Percentiles rank a stretch among this genome's conserved stretches.
Conservation (phyloP, 1,140 invertebrate genomes). For the Pararge aegeria region DNA sequence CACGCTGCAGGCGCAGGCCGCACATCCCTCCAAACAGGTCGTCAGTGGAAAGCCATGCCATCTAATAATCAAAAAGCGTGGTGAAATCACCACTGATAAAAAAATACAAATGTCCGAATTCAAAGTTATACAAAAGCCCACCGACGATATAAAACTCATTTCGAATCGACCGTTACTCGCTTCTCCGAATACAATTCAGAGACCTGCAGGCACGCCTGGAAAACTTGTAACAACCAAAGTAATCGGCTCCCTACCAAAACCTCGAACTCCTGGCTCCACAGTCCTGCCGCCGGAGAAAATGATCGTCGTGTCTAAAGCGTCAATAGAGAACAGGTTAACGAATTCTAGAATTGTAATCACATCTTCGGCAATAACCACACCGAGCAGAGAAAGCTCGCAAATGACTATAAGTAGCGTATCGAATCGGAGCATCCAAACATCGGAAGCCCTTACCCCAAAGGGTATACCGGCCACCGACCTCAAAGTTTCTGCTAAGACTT, state of each 20-base stretch:
- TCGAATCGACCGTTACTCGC: conserved; percentile 69
- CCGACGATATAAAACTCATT: conserved; percentile 66
- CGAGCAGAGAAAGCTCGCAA: conserved; percentile 45
- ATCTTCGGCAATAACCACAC: conserved; percentile 51
- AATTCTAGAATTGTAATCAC: conserved; percentile 68
- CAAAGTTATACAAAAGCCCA: conserved; percentile 70
- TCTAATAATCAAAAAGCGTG: conserved; percentile 68
- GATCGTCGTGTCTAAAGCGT: conserved; percentile 72
- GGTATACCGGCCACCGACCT: conserved; percentile 74
- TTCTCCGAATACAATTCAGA: conserved; percentile 56
- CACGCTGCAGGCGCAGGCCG: conserved; percentile 45
- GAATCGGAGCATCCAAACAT: conserved; percentile 34
- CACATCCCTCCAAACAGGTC: conserved; percentile 46
- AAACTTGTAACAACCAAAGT: conserved; percentile 75
- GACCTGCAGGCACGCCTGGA: conserved; percentile 53
- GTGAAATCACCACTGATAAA: conserved; percentile 49
- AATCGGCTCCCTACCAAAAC: conserved; percentile 58
- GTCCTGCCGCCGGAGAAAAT: conserved; percentile 65
- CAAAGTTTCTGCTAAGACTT: conserved; percentile 75
- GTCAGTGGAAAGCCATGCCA: conserved; percentile 63
- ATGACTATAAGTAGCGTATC: conserved; percentile 46
- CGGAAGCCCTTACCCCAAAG: conserved; percentile 68
- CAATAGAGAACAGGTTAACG: conserved; percentile 52
- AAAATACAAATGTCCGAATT: conserved; percentile 71
- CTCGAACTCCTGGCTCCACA: conserved; percentile 41